A percentile compares a stretch with the other conserved stretches of the same genome.
These are phyloP conservation scores for Chlorodrepanis virens DNA, from an alignment of 2,113 vertebrate species.

Conservation along the genomic window DNA sequence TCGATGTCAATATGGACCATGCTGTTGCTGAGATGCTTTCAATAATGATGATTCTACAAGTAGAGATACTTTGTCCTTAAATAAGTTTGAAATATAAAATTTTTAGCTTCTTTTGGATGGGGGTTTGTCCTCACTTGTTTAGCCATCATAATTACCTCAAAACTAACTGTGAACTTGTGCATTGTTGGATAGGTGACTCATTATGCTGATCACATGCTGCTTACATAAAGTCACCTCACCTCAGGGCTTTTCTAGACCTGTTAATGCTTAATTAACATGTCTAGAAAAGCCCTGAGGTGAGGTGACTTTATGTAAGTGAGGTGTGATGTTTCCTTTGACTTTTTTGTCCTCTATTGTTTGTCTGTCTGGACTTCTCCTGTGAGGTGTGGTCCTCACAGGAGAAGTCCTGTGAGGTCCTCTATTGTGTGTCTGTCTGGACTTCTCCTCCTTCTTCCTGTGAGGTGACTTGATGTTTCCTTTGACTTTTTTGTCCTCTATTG, in stretches of 20 bases:
- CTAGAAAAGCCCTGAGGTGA: no score
- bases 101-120: not conserved
- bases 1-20: not conserved
- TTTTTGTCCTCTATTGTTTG: no score
- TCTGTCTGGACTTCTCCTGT: no score
- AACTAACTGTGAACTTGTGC: not conserved
- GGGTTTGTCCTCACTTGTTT: not conserved
- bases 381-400: no score
- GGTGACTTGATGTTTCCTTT: constrained; percentile 47
- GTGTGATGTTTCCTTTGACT: no score
- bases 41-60: not conserved
- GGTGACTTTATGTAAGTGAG: no score
- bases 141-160: not conserved
- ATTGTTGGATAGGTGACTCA: not conserved
- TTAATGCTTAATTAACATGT: no score
- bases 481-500: constrained; percentile 29
- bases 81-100: not conserved
- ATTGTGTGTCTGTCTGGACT: no score
- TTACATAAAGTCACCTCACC: constrained; percentile 24
- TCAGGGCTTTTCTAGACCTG: not conserved
- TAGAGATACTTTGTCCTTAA: not conserved
- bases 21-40: not conserved
- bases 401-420: no score
- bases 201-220: not conserved
- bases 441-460: no score